Evolutionary conservation across 2,797 vertebrate genomes (phyloP).

Genomic region (Labroides dimidiatus): DNA sequence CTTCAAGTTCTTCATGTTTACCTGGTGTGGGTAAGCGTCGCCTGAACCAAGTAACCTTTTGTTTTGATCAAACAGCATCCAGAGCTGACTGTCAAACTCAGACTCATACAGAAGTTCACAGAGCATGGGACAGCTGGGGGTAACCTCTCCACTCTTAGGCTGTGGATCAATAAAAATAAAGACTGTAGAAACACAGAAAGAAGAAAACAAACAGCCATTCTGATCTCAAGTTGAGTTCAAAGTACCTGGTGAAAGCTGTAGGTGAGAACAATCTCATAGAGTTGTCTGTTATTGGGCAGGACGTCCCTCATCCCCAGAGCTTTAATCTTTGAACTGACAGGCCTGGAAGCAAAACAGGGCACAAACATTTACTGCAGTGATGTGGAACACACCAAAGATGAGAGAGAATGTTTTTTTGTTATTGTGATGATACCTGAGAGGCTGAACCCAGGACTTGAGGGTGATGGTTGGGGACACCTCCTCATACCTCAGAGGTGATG

Average conservation of each 20-base stretch:
- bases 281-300: constrained; percentile 95
- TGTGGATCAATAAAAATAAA: constrained; percentile 58
- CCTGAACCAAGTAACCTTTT: constrained; percentile 97
- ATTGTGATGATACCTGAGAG: constrained; percentile 86
- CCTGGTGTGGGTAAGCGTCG: constrained; percentile 98
- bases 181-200: neutral
- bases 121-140: constrained; percentile 95
- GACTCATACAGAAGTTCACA: constrained; percentile 98
- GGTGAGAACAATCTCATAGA: constrained; percentile 95
- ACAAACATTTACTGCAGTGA: neutral
- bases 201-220: neutral
- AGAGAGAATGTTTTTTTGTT: neutral
- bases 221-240: no score
- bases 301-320: constrained; percentile 93
- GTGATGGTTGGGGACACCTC: constrained; percentile 94
- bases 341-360: constrained; percentile 76
- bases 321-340: constrained; percentile 93
- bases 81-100: constrained; percentile 98
- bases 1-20: constrained; percentile 10
- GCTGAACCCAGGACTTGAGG: constrained; percentile 98
- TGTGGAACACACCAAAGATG: constrained; percentile 3
- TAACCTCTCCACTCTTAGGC: constrained; percentile 98
- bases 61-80: constrained; percentile 99
- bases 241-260: constrained; percentile 97
- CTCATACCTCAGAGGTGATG: constrained; percentile 93